These are phyloP conservation scores for Seira sanloemensis DNA, from an alignment of 2,888 invertebrate species.

Conservation along the genomic window DNA sequence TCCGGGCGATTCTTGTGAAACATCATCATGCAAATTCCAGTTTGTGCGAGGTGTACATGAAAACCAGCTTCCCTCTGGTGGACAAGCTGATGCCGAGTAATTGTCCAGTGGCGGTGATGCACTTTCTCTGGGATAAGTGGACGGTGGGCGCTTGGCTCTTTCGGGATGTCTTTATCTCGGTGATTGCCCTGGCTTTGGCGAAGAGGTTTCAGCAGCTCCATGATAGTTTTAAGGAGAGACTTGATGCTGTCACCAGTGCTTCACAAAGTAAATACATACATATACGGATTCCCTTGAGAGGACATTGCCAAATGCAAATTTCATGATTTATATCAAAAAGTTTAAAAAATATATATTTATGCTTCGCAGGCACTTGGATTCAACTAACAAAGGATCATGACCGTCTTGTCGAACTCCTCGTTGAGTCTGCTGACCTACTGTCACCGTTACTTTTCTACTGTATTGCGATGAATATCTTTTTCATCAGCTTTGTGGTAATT, in stretches of 20 bases:
- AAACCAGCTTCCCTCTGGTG: neutral
- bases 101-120: neutral
- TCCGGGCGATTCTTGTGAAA: neutral
- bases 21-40: neutral
- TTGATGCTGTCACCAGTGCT: too few species aligned
- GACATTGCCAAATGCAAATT: too few species aligned
- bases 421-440: conserved; percentile 42
- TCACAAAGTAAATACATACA: too few species aligned
- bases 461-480: conserved; percentile 64
- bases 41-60: neutral
- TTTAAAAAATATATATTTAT: too few species aligned
- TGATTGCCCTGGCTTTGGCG: neutral
- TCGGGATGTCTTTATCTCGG: neutral
- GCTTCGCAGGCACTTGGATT: conserved; percentile 48
- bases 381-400: conserved; percentile 49
- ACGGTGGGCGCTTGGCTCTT: neutral
- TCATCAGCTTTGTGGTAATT: conserved; percentile 63
- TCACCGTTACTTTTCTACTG: conserved; percentile 61
- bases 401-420: conserved; percentile 37
- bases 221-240: neutral
- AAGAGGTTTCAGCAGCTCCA: neutral
- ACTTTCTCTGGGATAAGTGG: neutral
- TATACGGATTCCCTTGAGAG: too few species aligned
- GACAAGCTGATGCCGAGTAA: neutral
- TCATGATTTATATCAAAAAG: too few species aligned